Evolutionary conservation across 2,113 vertebrate species (phyloP), one percentile per base, ranked within the genome.

Genomic region (Sprattus sprattus): DNA sequence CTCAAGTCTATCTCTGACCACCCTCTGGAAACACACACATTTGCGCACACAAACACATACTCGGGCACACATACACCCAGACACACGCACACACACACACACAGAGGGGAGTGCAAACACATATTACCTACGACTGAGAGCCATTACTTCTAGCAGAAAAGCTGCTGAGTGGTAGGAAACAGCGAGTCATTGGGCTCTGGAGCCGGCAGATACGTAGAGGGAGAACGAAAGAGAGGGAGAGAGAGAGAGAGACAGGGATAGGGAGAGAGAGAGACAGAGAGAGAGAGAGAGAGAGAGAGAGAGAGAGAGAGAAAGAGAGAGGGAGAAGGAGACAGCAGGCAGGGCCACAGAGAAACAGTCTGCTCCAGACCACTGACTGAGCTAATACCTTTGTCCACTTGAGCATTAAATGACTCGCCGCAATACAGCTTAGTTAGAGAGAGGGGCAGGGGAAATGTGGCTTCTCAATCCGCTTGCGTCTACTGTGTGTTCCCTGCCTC

Each of bases 331-430:
- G 71, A 78, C 71, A 78, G 94, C 60, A 92, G 93, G 93, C 88
- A 88, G 92, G 92, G 86, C 91, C 94, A 93, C 92, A 91, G 94
- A 96, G 95, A 95, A 95, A 89, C 89, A 89, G 91, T 89, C 92
- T 90, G 95, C 95, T 95, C 92, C 95, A 96, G 94, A 90, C 94
- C 92, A 95, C 78, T 94, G 94, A 92, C 90, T 94, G 93, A 93
- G 94, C 93, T 96, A 96, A 97, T 96, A 96, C 95, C 95, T 96
- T 94, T 96, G 94, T 95, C 94, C 93, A 94, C 95, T 93, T 96
- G 92, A 96, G 95, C 95, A 96, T 95, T 96, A 95, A 96, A 96
- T 95, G 94, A 92, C 88, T 95, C 91, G 87, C 91, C 94, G 94
- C 96, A 95, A 95, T 94, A 95, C 91, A 94, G 95, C 93, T 96